Base-by-base conservation (phyloP, 2,797 vertebrate genomes). In the Taenioides sp. region DNA sequence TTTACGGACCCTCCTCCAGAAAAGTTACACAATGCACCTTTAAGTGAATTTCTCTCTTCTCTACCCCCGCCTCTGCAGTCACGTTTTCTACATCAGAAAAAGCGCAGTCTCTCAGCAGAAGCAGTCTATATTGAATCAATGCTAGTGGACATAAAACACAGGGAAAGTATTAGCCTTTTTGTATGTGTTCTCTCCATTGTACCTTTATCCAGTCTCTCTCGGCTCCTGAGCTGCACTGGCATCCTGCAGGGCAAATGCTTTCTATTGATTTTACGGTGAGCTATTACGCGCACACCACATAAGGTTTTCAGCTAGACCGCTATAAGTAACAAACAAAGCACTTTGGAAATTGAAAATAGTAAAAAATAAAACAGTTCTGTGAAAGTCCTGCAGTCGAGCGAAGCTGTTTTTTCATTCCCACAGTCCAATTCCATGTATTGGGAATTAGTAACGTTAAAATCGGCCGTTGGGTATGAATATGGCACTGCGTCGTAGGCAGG, bases 211-310 rank as follows among this genome's bases (percentile, higher is more conserved):
- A 63, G 18, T 23, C 10, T 14, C 34, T 22, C n/a, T 11, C 25
- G 5, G 6, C 58, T 60, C 27, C 27, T 7, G 18, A 2, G 61
- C 60, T 37, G 31, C 31, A n/a, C n/a, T 11, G 61, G 61, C 61
- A 14, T 22, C 61, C 61, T 63, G 18, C 61, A 17, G 34, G 61
- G 34, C 61, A 63, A 63, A 63, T 37, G 11, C 34, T 43, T 43
- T 63, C 61, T 63, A 63, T 63, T 63, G 61, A 63, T 63, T 63
- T 63, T 40, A 63, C 61, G 43, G 34, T 63, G 61, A 63, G 61
- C 61, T 63, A 63, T 43, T 63, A 40, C n/a, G 34, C n/a, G 34
- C 31, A 14, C 61, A 22, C 61, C 34, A 34, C 61, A n/a, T 37
- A 34, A 12, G 34, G 61, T 40, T 40, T 63, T 43, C 61, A 22